Evolutionary conservation across 2,797 vertebrate species (phyloP).

Genomic region (Gymnothorax javanicus): DNA sequence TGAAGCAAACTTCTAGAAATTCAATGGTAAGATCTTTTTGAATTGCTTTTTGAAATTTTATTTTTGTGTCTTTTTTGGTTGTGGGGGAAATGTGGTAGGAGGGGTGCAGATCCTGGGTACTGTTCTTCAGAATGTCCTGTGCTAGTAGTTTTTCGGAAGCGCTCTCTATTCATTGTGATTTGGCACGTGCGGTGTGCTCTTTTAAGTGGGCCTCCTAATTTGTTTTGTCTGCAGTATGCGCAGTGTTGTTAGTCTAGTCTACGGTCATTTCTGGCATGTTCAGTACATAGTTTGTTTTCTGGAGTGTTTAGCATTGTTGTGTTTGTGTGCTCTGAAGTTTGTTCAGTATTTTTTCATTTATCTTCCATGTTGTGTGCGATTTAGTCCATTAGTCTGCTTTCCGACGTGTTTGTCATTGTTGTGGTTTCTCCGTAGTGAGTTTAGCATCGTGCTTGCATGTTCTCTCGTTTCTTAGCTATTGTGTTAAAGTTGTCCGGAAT

Average conservation of each 20-base stretch:
- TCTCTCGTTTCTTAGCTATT: background rate
- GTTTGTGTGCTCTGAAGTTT: background rate
- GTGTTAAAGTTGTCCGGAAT: background rate
- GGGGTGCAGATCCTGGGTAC: background rate
- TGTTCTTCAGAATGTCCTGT: background rate
- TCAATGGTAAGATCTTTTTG: slow-evolving; percentile 6
- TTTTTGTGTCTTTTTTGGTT: no score
- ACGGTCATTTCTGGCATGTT: background rate
- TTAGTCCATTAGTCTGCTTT: no score
- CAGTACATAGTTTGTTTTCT: background rate
- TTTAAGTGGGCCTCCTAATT: background rate
- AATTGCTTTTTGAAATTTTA: background rate
- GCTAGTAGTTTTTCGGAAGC: background rate
- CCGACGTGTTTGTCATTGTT: background rate
- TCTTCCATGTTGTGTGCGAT: background rate
- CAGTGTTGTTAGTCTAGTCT: background rate
- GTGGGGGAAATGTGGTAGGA: background rate
- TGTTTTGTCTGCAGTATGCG: background rate
- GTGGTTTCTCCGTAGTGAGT: background rate
- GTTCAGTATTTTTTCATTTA: background rate
- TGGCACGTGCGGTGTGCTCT: background rate
- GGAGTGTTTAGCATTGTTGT: background rate
- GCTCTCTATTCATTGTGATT: background rate
- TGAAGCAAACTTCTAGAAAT: background rate
- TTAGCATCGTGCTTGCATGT: background rate